Conservation (phyloP, 2,113 vertebrate genomes). For the Carlito syrichta region DNA sequence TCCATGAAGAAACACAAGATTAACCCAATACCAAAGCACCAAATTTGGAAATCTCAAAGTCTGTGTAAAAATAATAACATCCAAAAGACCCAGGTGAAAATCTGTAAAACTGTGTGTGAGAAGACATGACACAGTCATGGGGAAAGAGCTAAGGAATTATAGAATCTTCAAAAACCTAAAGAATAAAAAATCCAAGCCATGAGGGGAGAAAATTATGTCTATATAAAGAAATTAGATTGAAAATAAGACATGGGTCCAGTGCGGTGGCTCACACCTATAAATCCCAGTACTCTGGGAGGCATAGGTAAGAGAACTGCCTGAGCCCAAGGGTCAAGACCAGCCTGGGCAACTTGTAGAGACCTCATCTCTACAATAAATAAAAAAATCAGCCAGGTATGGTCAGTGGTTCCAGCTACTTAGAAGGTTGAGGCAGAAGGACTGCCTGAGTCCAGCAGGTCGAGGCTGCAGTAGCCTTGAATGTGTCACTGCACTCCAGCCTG, state of each 20-base stretch:
- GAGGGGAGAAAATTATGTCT: not conserved
- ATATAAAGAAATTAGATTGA: not conserved
- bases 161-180: not conserved
- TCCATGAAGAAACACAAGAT: not conserved
- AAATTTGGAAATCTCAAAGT: slow-evolving; percentile 14
- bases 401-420: too few species aligned
- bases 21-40: not conserved
- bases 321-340: too few species aligned
- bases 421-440: too few species aligned
- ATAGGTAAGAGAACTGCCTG: too few species aligned
- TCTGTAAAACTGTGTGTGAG: not conserved
- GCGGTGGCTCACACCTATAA: too few species aligned
- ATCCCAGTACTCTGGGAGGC: too few species aligned
- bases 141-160: not conserved
- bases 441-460: too few species aligned
- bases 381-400: too few species aligned
- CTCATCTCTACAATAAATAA: too few species aligned
- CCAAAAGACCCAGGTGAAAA: not conserved
- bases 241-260: not conserved
- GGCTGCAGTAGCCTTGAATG: too few species aligned
- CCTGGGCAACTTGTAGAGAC: too few species aligned
- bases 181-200: not conserved
- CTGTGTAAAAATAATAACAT: not conserved
- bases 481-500: too few species aligned
- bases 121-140: not conserved